Evolutionary conservation across 2,113 vertebrate species (phyloP), one percentile per base, ranked within the genome.

Genomic region (Herpetotheres cachinnans): DNA sequence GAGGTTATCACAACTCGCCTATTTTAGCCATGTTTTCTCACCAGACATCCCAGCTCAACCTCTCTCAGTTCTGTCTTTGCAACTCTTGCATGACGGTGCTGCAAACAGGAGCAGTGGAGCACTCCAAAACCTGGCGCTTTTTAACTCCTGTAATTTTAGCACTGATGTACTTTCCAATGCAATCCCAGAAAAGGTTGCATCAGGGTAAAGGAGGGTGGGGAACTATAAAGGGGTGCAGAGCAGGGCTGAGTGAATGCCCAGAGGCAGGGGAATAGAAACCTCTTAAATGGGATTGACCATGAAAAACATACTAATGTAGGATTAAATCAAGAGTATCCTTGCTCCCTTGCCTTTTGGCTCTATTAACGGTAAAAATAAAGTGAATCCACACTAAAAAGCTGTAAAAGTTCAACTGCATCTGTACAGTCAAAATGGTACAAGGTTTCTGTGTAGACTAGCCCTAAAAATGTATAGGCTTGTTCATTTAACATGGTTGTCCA

Each of bases 81-180:
- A 74, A n/a, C 10, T 62, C 63, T 67, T 66, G n/a, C 25, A 18
- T 29, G 22, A 19, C 34, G 55, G 32, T 40, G n/a, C n/a, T 84
- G 77, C 55, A 58, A 11, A 55, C 14, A 63, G 50, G 16, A 70
- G 30, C 46, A 87, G 14, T 42, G 42, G 38, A 74, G 7, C 29
- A 21, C 38, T 70, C n/a, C 63, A 82, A 89, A 93, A 66, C 18
- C 13, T 2, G 0, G 2, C 0, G 0, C 61, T 74, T 56, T 56
- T 32, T 42, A 63, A 21, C 2, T 66, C 38, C 55, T 71, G 21
- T 78, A 16, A 55, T 78, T 83, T 89, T 61, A 94, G 29, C 26
- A 34, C 9, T 32, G 19, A 66, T 74, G 50, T 38, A 20, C 29
- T 91, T 91, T 15, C 7, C 69, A 81, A 7, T 47, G 40, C 7